Evolutionary conservation across 2,888 invertebrate genomes (phyloP).

Genomic region (Phaonia tiefii): DNA sequence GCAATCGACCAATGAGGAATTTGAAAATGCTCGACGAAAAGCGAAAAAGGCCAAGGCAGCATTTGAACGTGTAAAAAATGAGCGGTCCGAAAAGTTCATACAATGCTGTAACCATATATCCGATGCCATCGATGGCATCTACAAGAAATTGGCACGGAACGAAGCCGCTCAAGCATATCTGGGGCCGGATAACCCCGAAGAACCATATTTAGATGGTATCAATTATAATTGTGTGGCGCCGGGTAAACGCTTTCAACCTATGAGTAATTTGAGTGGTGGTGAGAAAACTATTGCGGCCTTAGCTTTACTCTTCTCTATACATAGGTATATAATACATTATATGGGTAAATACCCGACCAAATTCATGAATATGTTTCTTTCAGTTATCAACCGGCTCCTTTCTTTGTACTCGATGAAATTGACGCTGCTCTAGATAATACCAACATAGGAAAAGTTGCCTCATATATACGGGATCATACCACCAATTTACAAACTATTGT

Average conservation of each 20-base stretch:
- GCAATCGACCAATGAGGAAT: conserved; percentile 97
- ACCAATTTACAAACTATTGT: conserved; percentile 97
- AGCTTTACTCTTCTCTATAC: conserved; percentile 98
- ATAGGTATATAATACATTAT: conserved; percentile 83
- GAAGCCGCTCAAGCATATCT: conserved; percentile 97
- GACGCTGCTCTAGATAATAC: conserved; percentile 99
- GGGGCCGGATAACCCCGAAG: conserved; percentile 99
- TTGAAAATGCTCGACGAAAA: conserved; percentile 94
- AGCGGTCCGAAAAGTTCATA: conserved; percentile 95
- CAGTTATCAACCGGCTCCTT: conserved; percentile 98
- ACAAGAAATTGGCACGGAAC: conserved; percentile 97
- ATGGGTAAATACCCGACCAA: no score
- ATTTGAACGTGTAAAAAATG: conserved; percentile 97
- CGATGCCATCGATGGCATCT: conserved; percentile 98
- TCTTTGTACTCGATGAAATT: conserved; percentile 99
- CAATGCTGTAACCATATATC: conserved; percentile 99
- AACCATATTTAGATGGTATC: conserved; percentile 99
- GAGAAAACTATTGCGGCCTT: conserved; percentile 99
- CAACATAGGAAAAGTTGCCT: conserved; percentile 99
- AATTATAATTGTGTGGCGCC: conserved; percentile 99
- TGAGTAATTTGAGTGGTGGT: conserved; percentile 99
- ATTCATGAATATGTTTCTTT: conserved; percentile 19
- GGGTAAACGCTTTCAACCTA: conserved; percentile 98
- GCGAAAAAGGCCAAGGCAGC: conserved; percentile 96
- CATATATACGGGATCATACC: conserved; percentile 96